A percentile compares a stretch with the other conserved stretches of the same genome.
Evolutionary conservation across 2,888 invertebrate species (phyloP).

Genomic region (Pseudococcus jackbeardsleyi): DNA sequence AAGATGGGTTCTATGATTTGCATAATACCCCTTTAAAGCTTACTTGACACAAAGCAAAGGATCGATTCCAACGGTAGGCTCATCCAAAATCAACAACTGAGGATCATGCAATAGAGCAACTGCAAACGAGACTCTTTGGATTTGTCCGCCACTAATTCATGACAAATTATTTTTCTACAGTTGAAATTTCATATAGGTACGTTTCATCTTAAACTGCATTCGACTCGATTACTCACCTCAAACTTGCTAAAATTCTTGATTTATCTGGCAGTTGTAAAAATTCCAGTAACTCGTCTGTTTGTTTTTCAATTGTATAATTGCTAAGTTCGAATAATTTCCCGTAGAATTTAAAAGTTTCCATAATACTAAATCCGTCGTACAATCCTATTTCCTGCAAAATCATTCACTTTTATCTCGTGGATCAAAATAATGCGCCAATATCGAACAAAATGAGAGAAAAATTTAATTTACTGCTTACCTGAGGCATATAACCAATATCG

Average conservation of each 20-base stretch:
- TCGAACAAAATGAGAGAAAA: background rate
- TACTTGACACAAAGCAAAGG: conserved; percentile 76
- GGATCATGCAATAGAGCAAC: conserved; percentile 90
- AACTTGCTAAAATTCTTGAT: conserved; percentile 68
- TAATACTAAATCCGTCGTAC: conserved; percentile 71
- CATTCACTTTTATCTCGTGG: background rate
- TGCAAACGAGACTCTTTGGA: conserved; percentile 88
- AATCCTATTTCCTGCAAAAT: conserved; percentile 70
- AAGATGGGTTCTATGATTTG: background rate
- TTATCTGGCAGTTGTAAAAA: conserved; percentile 68
- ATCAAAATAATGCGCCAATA: background rate
- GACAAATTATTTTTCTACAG: conserved; percentile 30
- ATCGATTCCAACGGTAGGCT: conserved; percentile 93
- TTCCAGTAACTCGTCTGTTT: conserved; percentile 72
- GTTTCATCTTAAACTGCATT: too few relatives aligned
- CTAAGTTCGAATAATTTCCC: conserved; percentile 68
- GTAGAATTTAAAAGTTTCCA: conserved; percentile 72
- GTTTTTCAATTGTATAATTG: conserved; percentile 72
- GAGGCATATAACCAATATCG: conserved; percentile 70
- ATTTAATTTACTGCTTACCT: conserved; percentile 72
- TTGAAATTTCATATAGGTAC: background rate
- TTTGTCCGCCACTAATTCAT: conserved; percentile 81
- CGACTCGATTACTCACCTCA: conserved; percentile 67
- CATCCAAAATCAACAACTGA: conserved; percentile 88
- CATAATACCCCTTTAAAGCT: conserved; percentile 68